phyloP scores from a whole-genome alignment of 1,140 invertebrate genomes.

The Drosophila pallidifrons region DNA sequence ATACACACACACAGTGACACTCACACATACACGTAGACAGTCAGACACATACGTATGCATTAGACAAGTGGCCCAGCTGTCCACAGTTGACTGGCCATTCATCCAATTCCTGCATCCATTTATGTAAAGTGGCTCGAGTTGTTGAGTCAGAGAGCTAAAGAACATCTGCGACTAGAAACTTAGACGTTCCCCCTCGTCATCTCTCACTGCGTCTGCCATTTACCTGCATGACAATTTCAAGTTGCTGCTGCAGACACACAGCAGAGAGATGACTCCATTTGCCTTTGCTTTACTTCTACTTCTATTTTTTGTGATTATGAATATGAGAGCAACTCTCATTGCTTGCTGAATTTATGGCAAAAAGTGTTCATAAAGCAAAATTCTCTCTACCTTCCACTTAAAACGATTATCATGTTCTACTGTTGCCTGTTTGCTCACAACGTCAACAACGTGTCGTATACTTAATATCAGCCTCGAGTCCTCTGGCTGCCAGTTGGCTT shows the following conservation, averaged over 20 bases:
- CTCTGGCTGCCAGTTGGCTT: neutral
- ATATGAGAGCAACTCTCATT: conserved; percentile 22
- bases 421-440: conserved; percentile 10
- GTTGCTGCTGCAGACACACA: neutral
- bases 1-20: neutral
- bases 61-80: conserved; percentile 48
- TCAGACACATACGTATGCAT: conserved; percentile 15
- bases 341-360: conserved; percentile 13
- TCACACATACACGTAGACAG: neutral
- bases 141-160: conserved; percentile 20
- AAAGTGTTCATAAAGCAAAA: conserved; percentile 1
- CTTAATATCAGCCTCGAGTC: conserved; percentile 37
- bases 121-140: conserved; percentile 49
- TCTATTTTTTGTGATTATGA: conserved; percentile 33
- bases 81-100: conserved; percentile 54
- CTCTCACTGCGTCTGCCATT: conserved; percentile 1
- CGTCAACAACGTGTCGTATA: conserved; percentile 53
- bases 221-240: conserved; percentile 28
- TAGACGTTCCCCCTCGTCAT: neutral
- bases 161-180: conserved; percentile 15
- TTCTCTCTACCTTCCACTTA: neutral
- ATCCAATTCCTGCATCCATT: conserved; percentile 51
- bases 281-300: neutral
- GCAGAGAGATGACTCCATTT: conserved; percentile 13
- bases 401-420: conserved; percentile 63